A percentile compares a stretch with the other conserved stretches of the same genome.
These are phyloP conservation scores for Darwinula stevensoni DNA, from an alignment of 2,888 invertebrate genomes.

Conservation along the genomic window DNA sequence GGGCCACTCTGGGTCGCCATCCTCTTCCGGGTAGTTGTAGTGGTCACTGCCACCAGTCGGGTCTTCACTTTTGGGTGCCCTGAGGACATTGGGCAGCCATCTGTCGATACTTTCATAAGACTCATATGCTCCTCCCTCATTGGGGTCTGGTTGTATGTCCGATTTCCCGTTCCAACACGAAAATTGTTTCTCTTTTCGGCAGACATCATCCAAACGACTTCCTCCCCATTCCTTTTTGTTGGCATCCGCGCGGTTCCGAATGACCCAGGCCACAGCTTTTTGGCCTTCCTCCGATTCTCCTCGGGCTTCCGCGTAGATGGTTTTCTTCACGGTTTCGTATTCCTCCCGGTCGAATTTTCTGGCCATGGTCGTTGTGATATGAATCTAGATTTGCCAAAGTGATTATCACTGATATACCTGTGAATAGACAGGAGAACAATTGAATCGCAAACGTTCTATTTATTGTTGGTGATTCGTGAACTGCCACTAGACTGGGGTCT, in stretches of 20 bases:
- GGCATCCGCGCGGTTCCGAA: constrained; percentile 6
- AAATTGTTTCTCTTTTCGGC: constrained; percentile 7
- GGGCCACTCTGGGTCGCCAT: constrained; percentile 6
- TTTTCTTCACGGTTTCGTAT: constrained; percentile 7
- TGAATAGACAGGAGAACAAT: no score
- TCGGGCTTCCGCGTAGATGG: constrained; percentile 8
- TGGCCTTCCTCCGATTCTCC: constrained; percentile 8
- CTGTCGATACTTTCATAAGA: not conserved
- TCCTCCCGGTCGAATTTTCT: no score
- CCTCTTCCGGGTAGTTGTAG: constrained; percentile 7
- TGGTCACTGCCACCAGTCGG: constrained; percentile 7
- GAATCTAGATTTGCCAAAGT: no score
- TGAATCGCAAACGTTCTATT: no score
- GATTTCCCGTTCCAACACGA: constrained; percentile 8
- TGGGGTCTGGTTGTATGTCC: no score
- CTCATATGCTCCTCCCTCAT: no score
- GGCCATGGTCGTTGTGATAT: no score
- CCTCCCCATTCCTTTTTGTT: constrained; percentile 7
- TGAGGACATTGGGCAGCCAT: constrained; percentile 3
- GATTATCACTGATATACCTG: no score
- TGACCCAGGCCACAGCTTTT: constrained; percentile 6
- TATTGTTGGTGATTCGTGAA: no score
- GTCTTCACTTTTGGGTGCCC: constrained; percentile 4
- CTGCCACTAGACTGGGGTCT: no score
- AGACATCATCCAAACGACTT: constrained; percentile 5